phyloP scores from a whole-genome alignment of 2,797 vertebrate species.

The Catharus ustulatus region DNA sequence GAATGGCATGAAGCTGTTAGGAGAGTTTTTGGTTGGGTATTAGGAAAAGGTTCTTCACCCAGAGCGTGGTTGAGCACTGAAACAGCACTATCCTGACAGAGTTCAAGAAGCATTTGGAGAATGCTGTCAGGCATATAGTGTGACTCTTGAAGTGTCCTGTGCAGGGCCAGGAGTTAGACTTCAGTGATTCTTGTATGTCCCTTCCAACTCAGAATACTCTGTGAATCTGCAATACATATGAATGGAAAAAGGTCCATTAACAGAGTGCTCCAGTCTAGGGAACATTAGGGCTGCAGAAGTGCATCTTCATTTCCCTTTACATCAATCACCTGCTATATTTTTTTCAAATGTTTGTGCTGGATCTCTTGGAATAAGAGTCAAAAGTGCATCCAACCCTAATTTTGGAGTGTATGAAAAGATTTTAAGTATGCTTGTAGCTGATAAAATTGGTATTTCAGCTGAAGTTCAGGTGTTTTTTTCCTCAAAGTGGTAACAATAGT shows the following conservation, averaged over 20 bases:
- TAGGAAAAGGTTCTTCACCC: background rate
- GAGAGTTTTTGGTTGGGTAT: background rate
- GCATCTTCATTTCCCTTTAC: background rate
- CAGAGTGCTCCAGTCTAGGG: background rate
- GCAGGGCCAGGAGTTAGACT: background rate
- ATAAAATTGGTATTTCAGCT: background rate
- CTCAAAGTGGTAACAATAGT: background rate
- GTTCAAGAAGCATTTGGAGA: background rate
- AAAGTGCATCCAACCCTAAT: background rate
- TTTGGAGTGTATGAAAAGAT: background rate
- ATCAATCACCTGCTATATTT: background rate
- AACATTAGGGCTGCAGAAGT: background rate
- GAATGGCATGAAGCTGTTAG: background rate
- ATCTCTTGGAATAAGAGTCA: background rate
- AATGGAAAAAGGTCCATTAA: background rate
- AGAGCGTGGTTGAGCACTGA: background rate
- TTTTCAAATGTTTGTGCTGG: background rate
- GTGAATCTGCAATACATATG: background rate
- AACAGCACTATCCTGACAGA: background rate
- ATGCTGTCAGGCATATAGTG: accelerated
- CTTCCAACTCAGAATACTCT: background rate
- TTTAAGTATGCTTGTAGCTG: background rate
- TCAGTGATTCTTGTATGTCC: background rate
- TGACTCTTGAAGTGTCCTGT: background rate
- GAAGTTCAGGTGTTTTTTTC: background rate